Evolutionary conservation across 1,140 invertebrate genomes (phyloP).

Genomic region (Goniozus legneri): DNA sequence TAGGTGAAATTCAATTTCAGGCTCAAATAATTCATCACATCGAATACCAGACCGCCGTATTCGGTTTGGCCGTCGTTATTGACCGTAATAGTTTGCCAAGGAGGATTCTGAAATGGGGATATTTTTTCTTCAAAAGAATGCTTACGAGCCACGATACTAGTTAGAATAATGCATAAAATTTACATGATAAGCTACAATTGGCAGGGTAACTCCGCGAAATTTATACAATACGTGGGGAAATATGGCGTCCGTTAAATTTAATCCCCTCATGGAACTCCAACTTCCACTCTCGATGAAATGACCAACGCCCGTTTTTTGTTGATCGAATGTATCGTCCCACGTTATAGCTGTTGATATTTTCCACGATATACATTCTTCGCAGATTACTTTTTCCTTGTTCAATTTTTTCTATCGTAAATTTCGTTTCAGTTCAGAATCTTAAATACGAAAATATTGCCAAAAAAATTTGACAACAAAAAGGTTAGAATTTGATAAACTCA

Average conservation of each 20-base stretch:
- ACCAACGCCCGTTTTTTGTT: constrained; percentile 22
- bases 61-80: constrained; percentile 58
- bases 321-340: constrained; percentile 58
- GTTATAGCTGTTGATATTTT: constrained; percentile 63
- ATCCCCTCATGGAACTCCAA: constrained; percentile 70
- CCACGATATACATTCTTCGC: constrained; percentile 67
- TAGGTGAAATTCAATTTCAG: constrained; percentile 80
- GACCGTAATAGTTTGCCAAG: constrained; percentile 71
- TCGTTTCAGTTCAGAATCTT: no score
- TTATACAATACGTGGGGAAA: constrained; percentile 78
- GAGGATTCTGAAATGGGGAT: constrained; percentile 67
- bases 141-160: no score
- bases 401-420: no score
- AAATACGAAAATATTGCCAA: no score
- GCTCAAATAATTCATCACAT: constrained; percentile 75
- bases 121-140: no score
- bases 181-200: constrained; percentile 69
- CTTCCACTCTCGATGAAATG: constrained; percentile 63
- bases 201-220: constrained; percentile 70
- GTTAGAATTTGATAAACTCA: no score
- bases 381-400: constrained; percentile 47
- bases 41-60: constrained; percentile 72
- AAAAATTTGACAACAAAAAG: no score
- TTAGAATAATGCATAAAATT: no score
- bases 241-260: constrained; percentile 64